These are phyloP conservation scores for Pachydiplax longipennis DNA, from an alignment of 2,888 invertebrate genomes.

Conservation along the genomic window DNA sequence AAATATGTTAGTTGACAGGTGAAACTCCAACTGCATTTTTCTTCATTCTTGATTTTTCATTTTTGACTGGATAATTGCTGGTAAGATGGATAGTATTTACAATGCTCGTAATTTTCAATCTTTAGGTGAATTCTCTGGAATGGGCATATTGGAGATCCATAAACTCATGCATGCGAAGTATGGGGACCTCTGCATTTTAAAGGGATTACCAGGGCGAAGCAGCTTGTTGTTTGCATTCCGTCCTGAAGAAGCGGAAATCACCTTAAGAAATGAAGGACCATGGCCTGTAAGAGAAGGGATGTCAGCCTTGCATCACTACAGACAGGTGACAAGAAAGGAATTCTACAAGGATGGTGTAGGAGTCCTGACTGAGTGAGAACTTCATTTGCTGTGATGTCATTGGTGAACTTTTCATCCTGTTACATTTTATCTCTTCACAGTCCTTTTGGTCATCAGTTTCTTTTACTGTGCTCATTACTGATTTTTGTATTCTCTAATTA, in stretches of 20 bases:
- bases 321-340: slow-evolving; percentile 55
- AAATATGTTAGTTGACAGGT: too few relatives aligned
- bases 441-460: too few relatives aligned
- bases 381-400: too few relatives aligned
- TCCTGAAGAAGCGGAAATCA: slow-evolving; percentile 46
- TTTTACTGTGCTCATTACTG: too few relatives aligned
- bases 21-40: too few relatives aligned
- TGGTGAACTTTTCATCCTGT: too few relatives aligned
- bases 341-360: slow-evolving; percentile 57
- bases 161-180: neutral
- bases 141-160: neutral
- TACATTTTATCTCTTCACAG: too few relatives aligned
- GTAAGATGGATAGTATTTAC: too few relatives aligned
- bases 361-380: slow-evolving; percentile 54
- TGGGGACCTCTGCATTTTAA: slow-evolving; percentile 42
- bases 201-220: neutral
- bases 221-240: slow-evolving; percentile 47
- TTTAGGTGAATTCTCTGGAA: neutral
- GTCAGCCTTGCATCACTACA: slow-evolving; percentile 58
- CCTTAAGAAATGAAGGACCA: slow-evolving; percentile 59
- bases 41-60: too few relatives aligned
- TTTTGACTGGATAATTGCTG: too few relatives aligned
- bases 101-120: too few relatives aligned
- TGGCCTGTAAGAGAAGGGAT: slow-evolving; percentile 59
- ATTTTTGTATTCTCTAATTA: too few relatives aligned